Conservation (phyloP, 2,888 invertebrate genomes). For the Hofmannophila pseudospretella region DNA sequence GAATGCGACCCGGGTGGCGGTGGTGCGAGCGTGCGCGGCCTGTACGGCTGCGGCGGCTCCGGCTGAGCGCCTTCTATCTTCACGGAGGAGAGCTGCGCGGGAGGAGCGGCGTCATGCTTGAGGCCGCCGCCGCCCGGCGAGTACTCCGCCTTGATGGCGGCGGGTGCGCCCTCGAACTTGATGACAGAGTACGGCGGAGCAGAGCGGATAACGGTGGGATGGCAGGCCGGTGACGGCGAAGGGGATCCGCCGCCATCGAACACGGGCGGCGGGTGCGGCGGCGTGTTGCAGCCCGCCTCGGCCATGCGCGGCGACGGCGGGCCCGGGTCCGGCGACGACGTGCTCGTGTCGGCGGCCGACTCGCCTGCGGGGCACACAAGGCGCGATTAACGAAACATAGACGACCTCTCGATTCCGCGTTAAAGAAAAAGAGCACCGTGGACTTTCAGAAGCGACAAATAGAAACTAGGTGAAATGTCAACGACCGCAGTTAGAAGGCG, state of each 20-base stretch:
- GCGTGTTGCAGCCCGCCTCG: constrained; percentile 80
- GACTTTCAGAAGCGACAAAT: constrained; percentile 64
- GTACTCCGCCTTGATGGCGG: constrained; percentile 51
- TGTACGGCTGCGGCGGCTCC: constrained; percentile 52
- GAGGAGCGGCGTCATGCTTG: constrained; percentile 46
- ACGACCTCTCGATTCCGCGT: constrained; percentile 31
- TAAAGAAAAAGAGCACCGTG: constrained; percentile 57
- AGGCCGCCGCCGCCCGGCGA: constrained; percentile 40
- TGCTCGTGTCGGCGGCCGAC: constrained; percentile 95
- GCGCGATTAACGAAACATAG: constrained; percentile 45
- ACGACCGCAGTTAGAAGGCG: constrained; percentile 69
- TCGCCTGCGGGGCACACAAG: constrained; percentile 82
- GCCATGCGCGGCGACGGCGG: constrained; percentile 90
- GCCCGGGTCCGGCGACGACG: constrained; percentile 93
- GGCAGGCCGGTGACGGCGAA: constrained; percentile 61
- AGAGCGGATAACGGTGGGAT: constrained; percentile 76
- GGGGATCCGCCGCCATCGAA: constrained; percentile 71
- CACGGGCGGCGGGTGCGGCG: constrained; percentile 76
- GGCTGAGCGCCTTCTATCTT: constrained; percentile 55
- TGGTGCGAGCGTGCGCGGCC: constrained; percentile 59
- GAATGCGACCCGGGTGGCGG: constrained; percentile 63
- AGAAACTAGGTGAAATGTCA: constrained; percentile 78
- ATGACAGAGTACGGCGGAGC: constrained; percentile 79
- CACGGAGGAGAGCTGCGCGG: constrained; percentile 63
- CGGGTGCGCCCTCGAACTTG: constrained; percentile 74